A percentile compares a stretch with the other conserved stretches of the same genome.
phyloP scores from a whole-genome alignment of 2,888 invertebrate species.

The Scaeva pyrastri region DNA sequence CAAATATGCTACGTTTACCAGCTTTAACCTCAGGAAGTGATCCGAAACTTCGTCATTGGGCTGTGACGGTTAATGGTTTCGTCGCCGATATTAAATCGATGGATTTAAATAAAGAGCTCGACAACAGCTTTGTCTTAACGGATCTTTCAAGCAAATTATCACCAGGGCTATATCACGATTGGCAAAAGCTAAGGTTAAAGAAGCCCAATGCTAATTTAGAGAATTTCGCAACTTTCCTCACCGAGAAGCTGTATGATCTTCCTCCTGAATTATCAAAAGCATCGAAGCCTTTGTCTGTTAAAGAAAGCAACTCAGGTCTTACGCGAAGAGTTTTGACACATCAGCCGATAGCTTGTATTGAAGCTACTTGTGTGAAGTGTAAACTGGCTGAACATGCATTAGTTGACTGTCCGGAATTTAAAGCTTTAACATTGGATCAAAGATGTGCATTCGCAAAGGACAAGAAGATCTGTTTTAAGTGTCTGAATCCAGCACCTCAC shows the following conservation, averaged over 20 bases:
- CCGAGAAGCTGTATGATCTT: background rate
- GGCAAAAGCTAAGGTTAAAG: background rate
- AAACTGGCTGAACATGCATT: background rate
- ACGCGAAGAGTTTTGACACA: background rate
- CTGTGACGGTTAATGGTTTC: conserved; percentile 24
- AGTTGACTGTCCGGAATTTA: conserved; percentile 13
- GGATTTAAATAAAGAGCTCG: conserved; percentile 9
- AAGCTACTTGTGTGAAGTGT: conserved; percentile 3
- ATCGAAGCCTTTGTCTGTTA: background rate
- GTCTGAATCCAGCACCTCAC: background rate
- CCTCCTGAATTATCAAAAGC: background rate
- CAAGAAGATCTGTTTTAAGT: conserved; percentile 8
- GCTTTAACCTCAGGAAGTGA: conserved; percentile 10
- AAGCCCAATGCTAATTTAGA: background rate
- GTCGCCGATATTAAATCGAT: conserved; percentile 36
- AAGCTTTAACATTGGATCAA: background rate
- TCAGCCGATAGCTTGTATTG: background rate
- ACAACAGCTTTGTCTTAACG: conserved; percentile 14
- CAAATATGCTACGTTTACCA: conserved; percentile 26
- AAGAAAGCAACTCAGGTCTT: background rate
- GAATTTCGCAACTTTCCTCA: background rate
- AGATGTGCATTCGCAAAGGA: background rate
- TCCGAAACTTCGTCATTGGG: conserved; percentile 24
- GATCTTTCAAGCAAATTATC: conserved; percentile 26
- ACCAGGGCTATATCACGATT: conserved; percentile 4